A percentile compares a stretch with the other conserved stretches of the same genome.
These are phyloP conservation scores for Cephalophus harveyi DNA, from an alignment of 2,113 vertebrate species.

Conservation along the genomic window DNA sequence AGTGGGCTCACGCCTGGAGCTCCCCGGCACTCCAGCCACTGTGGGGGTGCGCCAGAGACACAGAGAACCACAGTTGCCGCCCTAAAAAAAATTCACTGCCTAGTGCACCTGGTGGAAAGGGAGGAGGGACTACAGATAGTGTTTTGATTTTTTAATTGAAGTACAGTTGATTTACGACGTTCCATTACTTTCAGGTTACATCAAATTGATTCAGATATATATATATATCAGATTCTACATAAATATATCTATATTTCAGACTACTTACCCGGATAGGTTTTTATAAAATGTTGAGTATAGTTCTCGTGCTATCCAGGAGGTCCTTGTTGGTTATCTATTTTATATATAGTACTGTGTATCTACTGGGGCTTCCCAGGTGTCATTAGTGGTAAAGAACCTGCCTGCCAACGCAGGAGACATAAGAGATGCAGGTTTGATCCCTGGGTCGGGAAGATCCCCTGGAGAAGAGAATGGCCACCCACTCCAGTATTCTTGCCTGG, in stretches of 20 bases:
- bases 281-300: background rate
- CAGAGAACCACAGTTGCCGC: background rate
- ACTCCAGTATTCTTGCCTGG: background rate
- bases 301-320: rapidly evolving
- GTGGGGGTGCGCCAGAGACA: rapidly evolving
- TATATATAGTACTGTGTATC: background rate
- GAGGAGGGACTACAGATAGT: rapidly evolving
- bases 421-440: background rate
- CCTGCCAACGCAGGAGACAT: background rate
- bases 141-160: background rate
- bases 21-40: background rate
- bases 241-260: background rate
- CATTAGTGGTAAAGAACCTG: background rate
- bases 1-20: background rate
- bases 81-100: background rate
- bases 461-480: background rate
- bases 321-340: background rate
- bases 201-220: background rate
- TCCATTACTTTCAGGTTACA: background rate
- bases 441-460: background rate
- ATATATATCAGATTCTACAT: background rate
- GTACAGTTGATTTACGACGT: background rate
- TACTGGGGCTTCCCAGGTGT: background rate
- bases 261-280: background rate
- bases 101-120: too few relatives aligned